Conservation (phyloP, 2,888 invertebrate genomes). For the Agriopis leucophaearia region DNA sequence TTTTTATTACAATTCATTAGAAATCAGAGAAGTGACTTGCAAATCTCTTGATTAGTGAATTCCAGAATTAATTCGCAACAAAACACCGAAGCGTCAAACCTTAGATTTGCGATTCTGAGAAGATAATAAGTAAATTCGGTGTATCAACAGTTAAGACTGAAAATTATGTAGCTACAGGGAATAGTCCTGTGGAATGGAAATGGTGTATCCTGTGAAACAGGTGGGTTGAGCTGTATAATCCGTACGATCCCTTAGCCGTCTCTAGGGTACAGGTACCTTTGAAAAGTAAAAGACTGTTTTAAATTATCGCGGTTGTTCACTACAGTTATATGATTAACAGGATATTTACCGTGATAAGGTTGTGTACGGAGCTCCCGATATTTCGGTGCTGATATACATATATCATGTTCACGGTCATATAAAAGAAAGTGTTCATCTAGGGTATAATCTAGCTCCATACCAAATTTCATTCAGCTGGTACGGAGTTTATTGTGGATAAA, state of each 20-base stretch:
- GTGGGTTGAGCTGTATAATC: conserved; percentile 65
- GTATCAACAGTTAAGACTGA: conserved; percentile 54
- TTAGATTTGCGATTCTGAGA: conserved; percentile 44
- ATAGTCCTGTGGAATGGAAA: conserved; percentile 29
- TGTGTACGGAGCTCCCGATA: too few relatives aligned
- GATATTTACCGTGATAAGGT: too few relatives aligned
- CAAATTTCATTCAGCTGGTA: too few relatives aligned
- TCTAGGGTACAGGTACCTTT: conserved; percentile 54
- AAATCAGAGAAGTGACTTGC: conserved; percentile 32
- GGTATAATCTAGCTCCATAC: too few relatives aligned
- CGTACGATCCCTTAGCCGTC: conserved; percentile 53
- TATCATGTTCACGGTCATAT: too few relatives aligned
- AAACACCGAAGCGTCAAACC: conserved; percentile 44
- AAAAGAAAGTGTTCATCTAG: too few relatives aligned
- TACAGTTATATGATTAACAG: too few relatives aligned
- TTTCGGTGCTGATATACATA: too few relatives aligned
- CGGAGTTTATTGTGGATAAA: too few relatives aligned
- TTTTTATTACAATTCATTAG: conserved; percentile 45
- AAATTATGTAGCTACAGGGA: conserved; percentile 66
- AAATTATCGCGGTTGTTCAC: too few relatives aligned
- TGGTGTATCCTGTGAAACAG: conserved; percentile 55
- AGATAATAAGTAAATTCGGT: conserved; percentile 46
- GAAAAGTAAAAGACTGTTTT: conserved; percentile 46
- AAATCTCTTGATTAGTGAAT: conserved; percentile 28
- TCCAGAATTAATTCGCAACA: conserved; percentile 32